Evolutionary conservation across 2,888 invertebrate genomes (phyloP).

Genomic region (Pammene fasciana): DNA sequence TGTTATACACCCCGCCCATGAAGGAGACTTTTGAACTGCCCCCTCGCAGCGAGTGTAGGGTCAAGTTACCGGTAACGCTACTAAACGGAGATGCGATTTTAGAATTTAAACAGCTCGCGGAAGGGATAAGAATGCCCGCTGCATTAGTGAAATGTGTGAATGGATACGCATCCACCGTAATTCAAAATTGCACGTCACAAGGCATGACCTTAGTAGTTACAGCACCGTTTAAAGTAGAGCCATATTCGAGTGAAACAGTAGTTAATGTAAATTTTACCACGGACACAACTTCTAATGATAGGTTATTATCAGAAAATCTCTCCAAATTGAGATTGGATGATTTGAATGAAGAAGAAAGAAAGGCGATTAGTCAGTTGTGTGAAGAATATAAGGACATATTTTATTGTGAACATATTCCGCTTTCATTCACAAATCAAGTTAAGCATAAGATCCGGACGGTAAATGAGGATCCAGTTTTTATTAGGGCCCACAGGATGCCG

Average conservation of each 20-base stretch:
- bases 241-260: background rate
- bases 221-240: conserved; percentile 26
- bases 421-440: conserved; percentile 5
- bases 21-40: conserved; percentile 8
- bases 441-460: conserved; percentile 41
- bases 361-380: conserved; percentile 11
- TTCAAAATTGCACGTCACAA: conserved; percentile 37
- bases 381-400: conserved; percentile 23
- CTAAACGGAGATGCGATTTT: conserved; percentile 37
- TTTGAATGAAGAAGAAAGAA: conserved; percentile 15
- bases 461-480: conserved; percentile 49
- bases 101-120: conserved; percentile 37
- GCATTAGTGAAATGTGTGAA: conserved; percentile 29
- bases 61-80: conserved; percentile 39
- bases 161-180: conserved; percentile 40
- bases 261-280: too few relatives aligned
- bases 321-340: conserved; percentile 17
- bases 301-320: conserved; percentile 12
- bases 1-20: conserved; percentile 36
- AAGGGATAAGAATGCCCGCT: conserved; percentile 40
- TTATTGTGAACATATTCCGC: too few relatives aligned
- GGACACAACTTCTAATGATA: background rate
- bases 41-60: conserved; percentile 31
- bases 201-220: conserved; percentile 19
- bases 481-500: conserved; percentile 49